phyloP scores from a whole-genome alignment of 2,113 vertebrate species.

The Carettochelys insculpta region DNA sequence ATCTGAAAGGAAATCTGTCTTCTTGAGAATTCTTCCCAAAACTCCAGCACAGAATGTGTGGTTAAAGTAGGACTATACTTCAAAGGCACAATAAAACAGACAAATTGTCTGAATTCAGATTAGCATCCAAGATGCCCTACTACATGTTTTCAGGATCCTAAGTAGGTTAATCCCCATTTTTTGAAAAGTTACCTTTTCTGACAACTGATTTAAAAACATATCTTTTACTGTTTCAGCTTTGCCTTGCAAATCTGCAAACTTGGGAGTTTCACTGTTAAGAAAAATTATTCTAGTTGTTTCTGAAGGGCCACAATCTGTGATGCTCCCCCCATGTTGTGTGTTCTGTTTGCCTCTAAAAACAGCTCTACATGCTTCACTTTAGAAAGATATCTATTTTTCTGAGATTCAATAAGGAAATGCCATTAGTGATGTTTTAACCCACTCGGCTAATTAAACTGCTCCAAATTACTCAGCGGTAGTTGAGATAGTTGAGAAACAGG shows the following conservation, averaged over 20 bases:
- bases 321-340: neutral
- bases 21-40: neutral
- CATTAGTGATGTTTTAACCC: neutral
- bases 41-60: neutral
- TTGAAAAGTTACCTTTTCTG: neutral
- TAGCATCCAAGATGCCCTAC: neutral
- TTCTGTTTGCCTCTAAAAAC: neutral
- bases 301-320: neutral
- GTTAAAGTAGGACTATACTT: neutral
- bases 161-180: neutral
- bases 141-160: neutral
- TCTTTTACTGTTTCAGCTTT: neutral
- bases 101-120: neutral
- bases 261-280: neutral
- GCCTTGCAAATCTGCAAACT: neutral
- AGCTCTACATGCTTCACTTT: neutral
- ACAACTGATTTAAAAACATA: neutral
- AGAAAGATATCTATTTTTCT: neutral
- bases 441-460: constrained; percentile 18
- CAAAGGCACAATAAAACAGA: neutral
- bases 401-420: neutral
- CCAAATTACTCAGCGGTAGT: constrained; percentile 18
- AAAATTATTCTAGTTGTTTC: neutral
- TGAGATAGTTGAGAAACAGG: neutral
- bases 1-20: neutral